Base-by-base conservation (phyloP, 2,888 invertebrate species). In the Cremastobaeus sp. region DNA sequence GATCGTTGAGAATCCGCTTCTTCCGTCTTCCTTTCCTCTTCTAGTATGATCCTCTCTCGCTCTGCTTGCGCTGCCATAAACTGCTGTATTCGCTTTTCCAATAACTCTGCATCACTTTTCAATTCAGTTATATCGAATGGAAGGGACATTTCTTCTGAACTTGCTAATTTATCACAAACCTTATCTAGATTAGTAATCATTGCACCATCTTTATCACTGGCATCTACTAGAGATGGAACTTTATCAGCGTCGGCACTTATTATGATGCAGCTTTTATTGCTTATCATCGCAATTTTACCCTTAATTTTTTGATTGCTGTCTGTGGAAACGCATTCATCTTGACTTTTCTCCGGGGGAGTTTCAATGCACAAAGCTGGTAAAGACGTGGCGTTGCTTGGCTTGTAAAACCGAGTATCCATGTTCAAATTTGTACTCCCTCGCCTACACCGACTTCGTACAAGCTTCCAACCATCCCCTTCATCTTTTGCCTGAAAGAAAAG, bases 381-480 rank as follows among this genome's bases (percentile, higher is more conserved):
- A 75, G 95, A 95, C 0, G 93, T 93, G 0, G 95, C 95, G 0
- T 95, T 94, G 1, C 94, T 94, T 0, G 95, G 95, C 83, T 94
- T 93, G 81, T 94, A 91, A 82, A 94, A 96, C 70, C 95, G 90
- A 74, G 93, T 93, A 0, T 92, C 89, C 78, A 89, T 89, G 75
- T 89, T 89, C 0, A 90, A 86, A 78, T 88, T 89, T 11, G 92
- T 91, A 83, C 92, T 92, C 0, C 91, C 91, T 47, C 92, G 90
- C 18, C 95, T 89, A 1, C 89, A 90, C 32, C 93, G 90, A 43
- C 93, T 93, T 81, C 95, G 93, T 0, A 97, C 97, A 0, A 95
- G 97, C 75, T 96, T 91, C 97, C 97, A 97, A 0, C 97, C 97
- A 78, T 95, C 95, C 11, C 73, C 76, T 47, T 86, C 82, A 62